Conservation (phyloP, 1,140 invertebrate genomes). For the Drosophila pectinifera region DNA sequence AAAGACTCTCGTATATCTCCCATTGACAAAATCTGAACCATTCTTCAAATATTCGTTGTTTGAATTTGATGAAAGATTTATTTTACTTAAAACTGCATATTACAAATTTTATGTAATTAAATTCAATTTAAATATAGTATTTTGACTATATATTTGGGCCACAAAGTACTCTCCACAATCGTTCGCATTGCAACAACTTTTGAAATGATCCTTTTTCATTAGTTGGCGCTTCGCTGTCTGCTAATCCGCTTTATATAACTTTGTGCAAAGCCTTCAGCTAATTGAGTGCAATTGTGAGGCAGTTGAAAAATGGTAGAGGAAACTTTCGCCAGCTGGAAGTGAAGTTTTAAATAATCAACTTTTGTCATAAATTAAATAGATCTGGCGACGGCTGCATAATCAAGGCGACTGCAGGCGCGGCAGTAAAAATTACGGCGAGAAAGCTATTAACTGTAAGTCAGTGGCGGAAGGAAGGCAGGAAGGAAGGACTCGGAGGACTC, state of each 20-base stretch:
- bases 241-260: constrained; percentile 44
- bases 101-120: background rate
- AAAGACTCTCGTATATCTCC: no score
- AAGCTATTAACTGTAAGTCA: constrained; percentile 53
- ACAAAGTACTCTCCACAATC: background rate
- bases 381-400: constrained; percentile 51
- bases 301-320: constrained; percentile 28
- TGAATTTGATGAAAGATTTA: no score
- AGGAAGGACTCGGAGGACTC: constrained; percentile 7
- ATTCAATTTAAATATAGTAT: background rate
- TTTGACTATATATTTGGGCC: background rate
- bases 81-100: no score
- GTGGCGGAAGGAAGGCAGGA: constrained; percentile 18
- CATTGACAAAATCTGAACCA: no score
- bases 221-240: constrained; percentile 16
- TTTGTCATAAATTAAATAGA: constrained; percentile 66
- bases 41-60: no score
- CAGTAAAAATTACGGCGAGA: constrained; percentile 49
- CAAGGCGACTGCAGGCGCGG: constrained; percentile 37
- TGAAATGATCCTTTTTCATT: constrained; percentile 23
- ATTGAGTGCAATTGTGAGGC: constrained; percentile 50
- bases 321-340: constrained; percentile 38
- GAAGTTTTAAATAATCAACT: constrained; percentile 57
- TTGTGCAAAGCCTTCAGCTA: constrained; percentile 40
- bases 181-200: background rate